Evolutionary conservation across 2,113 vertebrate genomes (phyloP), one percentile per base, ranked within the genome.

Genomic region (Dicrurus megarhynchus): DNA sequence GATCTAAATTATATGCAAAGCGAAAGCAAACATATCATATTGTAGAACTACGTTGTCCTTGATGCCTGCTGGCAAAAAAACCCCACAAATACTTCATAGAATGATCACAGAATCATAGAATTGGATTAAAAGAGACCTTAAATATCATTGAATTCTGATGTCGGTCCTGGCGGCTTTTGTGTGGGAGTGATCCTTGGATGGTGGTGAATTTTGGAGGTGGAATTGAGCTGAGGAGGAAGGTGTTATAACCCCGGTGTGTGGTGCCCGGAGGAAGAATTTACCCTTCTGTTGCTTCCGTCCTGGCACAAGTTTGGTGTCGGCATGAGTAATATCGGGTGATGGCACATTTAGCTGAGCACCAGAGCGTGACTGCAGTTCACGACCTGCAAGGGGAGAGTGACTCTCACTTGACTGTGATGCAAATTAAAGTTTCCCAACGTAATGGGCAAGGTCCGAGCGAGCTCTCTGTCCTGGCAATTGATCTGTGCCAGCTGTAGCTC

Each of bases 311-410:
- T 6, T 1, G 41, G 33, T 12, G 42, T 21, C 42, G 2, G 8
- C 26, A 2, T 2, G 47, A 4, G 24, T 13, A 7, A 9, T 28
- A 42, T 1, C 3, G 49, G 59, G 60, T 7, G 44, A 14, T 7
- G 21, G 37, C 21, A 17, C 44, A 24, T 6, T 18, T 7, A n/a
- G 37, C 18, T 5, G 46, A 33, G 46, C 12, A 4, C 7, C 35
- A 3, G 71, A 17, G 55, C 5, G 21, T 11, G 20, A 6, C 42
- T 24, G 42, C n/a, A 19, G 27, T 2, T 26, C 56, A 13, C 3
- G 5, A 27, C 9, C 47, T 22, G 47, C 33, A 0, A 24, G 60
- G 39, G 44, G 26, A 44, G 18, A 7, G 32, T 9, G 19, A 10
- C 39, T 13, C 18, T 14, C 77, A 6, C 49, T 32, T 3, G 13